Evolutionary conservation across 1,140 invertebrate species (phyloP), one percentile per base, ranked within the genome.

Genomic region (Cepaea nemoralis): DNA sequence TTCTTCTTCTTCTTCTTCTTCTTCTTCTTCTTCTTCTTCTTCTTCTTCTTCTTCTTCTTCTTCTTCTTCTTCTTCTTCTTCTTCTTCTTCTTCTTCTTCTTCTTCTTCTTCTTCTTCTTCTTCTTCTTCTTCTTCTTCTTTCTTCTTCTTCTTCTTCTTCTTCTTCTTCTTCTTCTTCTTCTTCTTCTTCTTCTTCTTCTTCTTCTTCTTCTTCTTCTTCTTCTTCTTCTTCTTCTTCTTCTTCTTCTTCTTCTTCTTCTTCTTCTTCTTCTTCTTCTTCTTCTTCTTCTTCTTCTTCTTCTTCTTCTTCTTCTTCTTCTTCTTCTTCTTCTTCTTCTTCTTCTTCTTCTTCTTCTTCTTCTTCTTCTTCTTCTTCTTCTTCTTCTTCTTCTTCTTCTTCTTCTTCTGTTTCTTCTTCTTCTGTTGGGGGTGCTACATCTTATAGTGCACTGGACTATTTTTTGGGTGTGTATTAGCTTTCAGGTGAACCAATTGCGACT

Each of bases 191-290:
- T 69, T 33, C 33, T 31, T 33, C 33, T 69, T 12, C 14, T 31
- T 14, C 33, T 33, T 33, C 33, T 31, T 14, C 16, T 69, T 22
- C 67, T 22, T 14, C 33, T 69, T 16, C 67, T 69, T 69, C 67
- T 69, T 69, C 67, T 69, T 69, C 67, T 69, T 69, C 67, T 69
- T 69, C 67, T 69, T 69, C 67, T 69, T 69, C 67, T 69, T 69
- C 67, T 69, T 69, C 67, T 69, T 69, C 67, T 69, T 69, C 67
- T 69, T 69, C 67, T 69, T 69, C 67, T 69, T 69, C 67, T 69
- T 69, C 67, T 69, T 69, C 67, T 69, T 69, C 67, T 69, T 69
- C 67, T 69, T 69, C 67, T 69, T 69, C 67, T 69, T 69, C 67
- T 69, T 69, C 67, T 69, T 31, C 31, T 69, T 31, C 31, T 69